Base-by-base conservation (phyloP, 2,888 invertebrate genomes). In the Nomada fabriciana region DNA sequence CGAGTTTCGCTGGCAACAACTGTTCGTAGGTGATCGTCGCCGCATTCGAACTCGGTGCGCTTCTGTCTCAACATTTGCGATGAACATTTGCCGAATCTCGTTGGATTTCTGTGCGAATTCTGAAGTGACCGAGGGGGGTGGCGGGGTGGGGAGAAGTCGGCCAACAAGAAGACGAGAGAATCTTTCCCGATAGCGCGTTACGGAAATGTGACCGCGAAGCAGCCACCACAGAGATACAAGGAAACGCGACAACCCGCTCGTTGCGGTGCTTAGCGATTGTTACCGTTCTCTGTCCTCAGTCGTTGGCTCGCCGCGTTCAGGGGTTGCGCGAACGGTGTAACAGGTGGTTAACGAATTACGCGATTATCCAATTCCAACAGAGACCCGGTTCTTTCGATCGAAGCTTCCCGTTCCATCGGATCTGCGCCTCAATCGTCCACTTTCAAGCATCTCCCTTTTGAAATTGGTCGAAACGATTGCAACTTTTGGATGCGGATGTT, bases 281-380 rank as follows among this genome's bases (percentile, higher is more conserved):
- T 68, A 78, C 50, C 29, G 29, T 52, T n/a, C 53, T 23, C 23
- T 2, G 23, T 3, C 55, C 20, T n/a, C 15, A 18, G 47, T 57
- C n/a, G 29, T 42, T 29, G 23, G 13, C 52, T 53, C 42, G 52
- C 59, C 13, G 43, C 11, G 47, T 61, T 25, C 20, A 29, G 36
- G n/a, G 50, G 36, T 42, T 55, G 47, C 50, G n/a, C 42, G 50
- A 70, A 60, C 57, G 25, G 47, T 65, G 74, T 81, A 81, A 81
- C 80, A 81, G 73, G 81, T 80, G 80, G 80, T 73, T 61, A 77
- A 63, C n/a, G 52, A 50, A n/a, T 36, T 69, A 13, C 29, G 25
- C 20, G 47, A 42, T 42, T 18, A 11, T 2, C 43, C 25, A 36
- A 11, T 36, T 11, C 47, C 15, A 47, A 55, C 15, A 18, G 20